phyloP scores from a whole-genome alignment of 2,797 vertebrate species.

The Passerculus sandwichensis region DNA sequence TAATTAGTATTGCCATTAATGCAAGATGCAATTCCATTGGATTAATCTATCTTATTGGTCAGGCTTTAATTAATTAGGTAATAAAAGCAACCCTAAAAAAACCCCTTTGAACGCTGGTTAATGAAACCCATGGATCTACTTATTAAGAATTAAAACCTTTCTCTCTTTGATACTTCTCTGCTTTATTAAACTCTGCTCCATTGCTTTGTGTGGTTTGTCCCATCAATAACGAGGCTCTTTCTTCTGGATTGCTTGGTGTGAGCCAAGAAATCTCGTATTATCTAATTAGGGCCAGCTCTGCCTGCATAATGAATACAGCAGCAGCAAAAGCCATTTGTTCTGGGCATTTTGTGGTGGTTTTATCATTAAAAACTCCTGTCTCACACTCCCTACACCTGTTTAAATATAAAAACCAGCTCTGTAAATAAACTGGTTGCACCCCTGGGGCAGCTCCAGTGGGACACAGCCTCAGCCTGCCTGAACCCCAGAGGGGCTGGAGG shows the following conservation, averaged over 20 bases:
- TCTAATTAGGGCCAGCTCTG: conserved; percentile 51
- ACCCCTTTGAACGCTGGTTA: conserved; percentile 23
- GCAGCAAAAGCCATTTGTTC: conserved; percentile 31
- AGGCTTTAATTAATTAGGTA: conserved; percentile 74
- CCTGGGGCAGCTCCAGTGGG: not conserved
- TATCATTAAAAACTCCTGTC: not conserved
- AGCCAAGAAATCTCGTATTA: conserved; percentile 52
- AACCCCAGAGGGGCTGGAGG: fast-evolving
- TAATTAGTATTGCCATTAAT: conserved; percentile 75
- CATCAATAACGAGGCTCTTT: conserved; percentile 57
- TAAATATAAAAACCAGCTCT: fast-evolving
- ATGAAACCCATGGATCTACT: conserved; percentile 72
- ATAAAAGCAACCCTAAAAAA: conserved; percentile 54
- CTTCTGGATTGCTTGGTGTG: conserved; percentile 31
- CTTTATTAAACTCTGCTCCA: conserved; percentile 58
- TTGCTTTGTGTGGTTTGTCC: conserved; percentile 49
- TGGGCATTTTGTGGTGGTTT: not conserved
- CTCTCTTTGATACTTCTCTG: conserved; percentile 55
- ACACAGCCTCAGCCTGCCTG: fast-evolving
- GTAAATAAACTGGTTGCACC: fast-evolving
- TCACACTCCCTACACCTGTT: not conserved
- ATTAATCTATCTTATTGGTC: conserved; percentile 66
- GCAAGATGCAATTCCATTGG: conserved; percentile 62
- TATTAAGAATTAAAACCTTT: conserved; percentile 70
- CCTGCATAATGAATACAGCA: not conserved